These are phyloP conservation scores for Leucoma salicis DNA, from an alignment of 2,888 invertebrate species.

Conservation along the genomic window DNA sequence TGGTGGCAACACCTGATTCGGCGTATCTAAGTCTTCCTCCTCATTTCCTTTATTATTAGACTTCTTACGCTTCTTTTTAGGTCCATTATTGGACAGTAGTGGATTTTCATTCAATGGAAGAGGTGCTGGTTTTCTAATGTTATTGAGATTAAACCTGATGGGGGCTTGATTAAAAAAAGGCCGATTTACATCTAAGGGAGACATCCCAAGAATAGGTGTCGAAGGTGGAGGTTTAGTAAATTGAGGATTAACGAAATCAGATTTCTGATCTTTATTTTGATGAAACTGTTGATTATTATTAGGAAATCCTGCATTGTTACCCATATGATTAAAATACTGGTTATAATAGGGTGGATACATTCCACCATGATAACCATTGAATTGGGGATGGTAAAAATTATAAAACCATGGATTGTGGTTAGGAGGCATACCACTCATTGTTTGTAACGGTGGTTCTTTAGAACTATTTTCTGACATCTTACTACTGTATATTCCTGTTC, in stretches of 20 bases:
- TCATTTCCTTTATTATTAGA: constrained; percentile 82
- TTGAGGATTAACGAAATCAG: constrained; percentile 51
- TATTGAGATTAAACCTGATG: constrained; percentile 74
- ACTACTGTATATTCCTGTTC: background rate
- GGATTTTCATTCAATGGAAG: constrained; percentile 67
- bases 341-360: constrained; percentile 77
- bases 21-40: constrained; percentile 25
- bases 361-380: constrained; percentile 64
- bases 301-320: constrained; percentile 50
- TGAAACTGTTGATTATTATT: constrained; percentile 59
- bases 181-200: constrained; percentile 66
- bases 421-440: constrained; percentile 67
- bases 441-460: constrained; percentile 74
- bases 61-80: constrained; percentile 90
- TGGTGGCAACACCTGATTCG: constrained; percentile 63
- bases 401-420: constrained; percentile 74
- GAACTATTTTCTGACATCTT: constrained; percentile 66
- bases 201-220: constrained; percentile 67
- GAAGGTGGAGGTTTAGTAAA: constrained; percentile 63
- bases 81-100: constrained; percentile 66
- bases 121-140: constrained; percentile 63
- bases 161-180: constrained; percentile 72
- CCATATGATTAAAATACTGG: constrained; percentile 73
- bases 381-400: constrained; percentile 60
- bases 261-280: constrained; percentile 52